Base-by-base conservation (phyloP, 2,888 invertebrate genomes). In the Dinocampus coccinellae region DNA sequence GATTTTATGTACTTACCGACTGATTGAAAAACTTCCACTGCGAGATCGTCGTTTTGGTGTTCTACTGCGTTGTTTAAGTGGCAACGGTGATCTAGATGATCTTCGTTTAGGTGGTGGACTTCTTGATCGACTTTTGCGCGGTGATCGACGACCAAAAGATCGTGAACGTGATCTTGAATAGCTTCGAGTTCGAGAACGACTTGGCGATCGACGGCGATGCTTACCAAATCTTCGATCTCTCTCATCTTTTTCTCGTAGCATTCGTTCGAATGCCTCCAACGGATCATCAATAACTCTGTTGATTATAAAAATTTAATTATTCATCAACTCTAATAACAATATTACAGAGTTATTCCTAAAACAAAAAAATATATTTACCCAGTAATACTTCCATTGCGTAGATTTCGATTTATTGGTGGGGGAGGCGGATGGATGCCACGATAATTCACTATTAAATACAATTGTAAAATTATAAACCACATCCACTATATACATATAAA, bases 161-260 rank as follows among this genome's bases (percentile, higher is more conserved):
- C 88, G 83, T 2, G 88, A 88, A 72, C 88, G 84, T 24, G 88
- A 88, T 71, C 88, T 80, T 24, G 89, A 89, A 36, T 85, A 88
- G 76, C 90, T 90, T 78, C 88, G 89, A 81, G 86, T 90, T 81
- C 88, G 85, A 24, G 89, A 86, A 66, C 89, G 84, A 33, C 88
- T 87, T 73, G 90, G 88, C 60, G 88, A 88, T 75, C 89, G 88
- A 57, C 89, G 85, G 73, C 93, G 90, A 67, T 93, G 91, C 81
- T 91, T 90, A 72, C 90, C 89, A 78, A 92, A 90, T 67, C 92
- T 89, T 78, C 91, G 89, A 76, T 93, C 92, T 57, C 92, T 89
- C 88, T 92, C 93, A 87, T 94, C 94, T 87, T 96, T 96, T 87
- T 96, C 95, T 76, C 94, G 91, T 82, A 96, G 90, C 90, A 96